Evolutionary conservation across 1,140 invertebrate species (phyloP).

Genomic region (Neuroterus valhalla): DNA sequence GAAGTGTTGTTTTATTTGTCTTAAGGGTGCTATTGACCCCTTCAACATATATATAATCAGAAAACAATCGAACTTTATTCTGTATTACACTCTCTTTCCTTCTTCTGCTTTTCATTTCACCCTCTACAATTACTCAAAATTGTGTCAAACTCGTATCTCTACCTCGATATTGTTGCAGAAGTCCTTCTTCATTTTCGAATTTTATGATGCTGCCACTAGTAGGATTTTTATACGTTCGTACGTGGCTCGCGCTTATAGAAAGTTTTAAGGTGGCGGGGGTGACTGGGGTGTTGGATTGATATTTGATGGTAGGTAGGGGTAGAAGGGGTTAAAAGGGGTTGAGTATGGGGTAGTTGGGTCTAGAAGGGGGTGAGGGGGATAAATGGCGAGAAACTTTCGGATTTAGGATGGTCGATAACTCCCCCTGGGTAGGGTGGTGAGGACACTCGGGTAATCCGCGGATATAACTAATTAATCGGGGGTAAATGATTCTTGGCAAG

Average conservation of each 20-base stretch:
- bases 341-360: not conserved
- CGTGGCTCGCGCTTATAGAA: slow-evolving; percentile 1
- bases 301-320: not conserved
- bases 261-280: not conserved
- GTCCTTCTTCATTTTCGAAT: slow-evolving; percentile 24
- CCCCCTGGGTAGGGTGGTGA: not conserved
- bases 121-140: slow-evolving; percentile 26
- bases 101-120: not conserved
- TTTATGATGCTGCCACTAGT: slow-evolving; percentile 14
- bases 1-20: too few relatives aligned
- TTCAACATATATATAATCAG: too few relatives aligned
- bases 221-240: slow-evolving; percentile 22
- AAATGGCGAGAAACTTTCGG: not conserved
- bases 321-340: not conserved
- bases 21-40: too few relatives aligned
- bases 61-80: too few relatives aligned
- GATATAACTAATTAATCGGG: slow-evolving; percentile 61
- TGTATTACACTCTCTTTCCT: not conserved
- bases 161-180: slow-evolving; percentile 20
- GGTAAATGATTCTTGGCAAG: slow-evolving; percentile 64
- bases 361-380: not conserved
- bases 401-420: slow-evolving; percentile 17
- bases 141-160: slow-evolving; percentile 22
- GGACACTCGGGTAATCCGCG: slow-evolving; percentile 39
- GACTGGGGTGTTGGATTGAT: not conserved